Evolutionary conservation across 2,797 vertebrate genomes (phyloP).

Genomic region (Sebastiscus albofasciatus): DNA sequence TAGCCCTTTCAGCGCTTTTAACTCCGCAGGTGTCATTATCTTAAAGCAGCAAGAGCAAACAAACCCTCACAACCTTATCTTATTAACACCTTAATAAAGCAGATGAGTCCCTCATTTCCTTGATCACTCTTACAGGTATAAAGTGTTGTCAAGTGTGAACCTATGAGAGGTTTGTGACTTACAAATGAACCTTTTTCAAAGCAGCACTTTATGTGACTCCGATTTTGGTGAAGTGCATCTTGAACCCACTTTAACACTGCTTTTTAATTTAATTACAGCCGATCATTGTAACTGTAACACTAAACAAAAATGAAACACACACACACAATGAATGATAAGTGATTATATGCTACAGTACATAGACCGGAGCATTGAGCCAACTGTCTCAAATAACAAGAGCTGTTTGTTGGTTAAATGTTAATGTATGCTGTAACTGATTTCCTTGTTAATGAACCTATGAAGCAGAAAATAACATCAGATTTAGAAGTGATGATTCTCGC

Average conservation of each 20-base stretch:
- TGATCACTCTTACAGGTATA: not conserved
- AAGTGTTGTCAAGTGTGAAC: not conserved
- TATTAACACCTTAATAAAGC: not conserved
- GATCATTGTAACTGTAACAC: not conserved
- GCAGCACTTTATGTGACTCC: not conserved
- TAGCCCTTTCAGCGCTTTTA: not conserved
- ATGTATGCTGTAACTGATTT: constrained; percentile 9
- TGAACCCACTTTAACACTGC: not conserved
- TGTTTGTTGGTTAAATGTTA: constrained; percentile 13
- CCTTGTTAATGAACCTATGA: not conserved
- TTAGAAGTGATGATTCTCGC: not conserved
- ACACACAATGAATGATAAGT: not conserved
- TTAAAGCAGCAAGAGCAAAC: not conserved
- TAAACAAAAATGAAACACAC: not conserved
- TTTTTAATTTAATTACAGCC: not conserved
- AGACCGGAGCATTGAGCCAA: not conserved
- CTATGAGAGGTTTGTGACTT: not conserved
- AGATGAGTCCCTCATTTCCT: not conserved
- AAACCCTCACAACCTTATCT: rapidly evolving
- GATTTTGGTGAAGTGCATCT: not conserved
- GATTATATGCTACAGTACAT: not conserved
- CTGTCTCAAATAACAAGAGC: not conserved
- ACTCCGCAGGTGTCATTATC: not conserved
- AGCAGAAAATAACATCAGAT: constrained; percentile 5
- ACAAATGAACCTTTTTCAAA: not conserved